Conservation (phyloP, 2,888 invertebrate species). For the Rotaria socialis region DNA sequence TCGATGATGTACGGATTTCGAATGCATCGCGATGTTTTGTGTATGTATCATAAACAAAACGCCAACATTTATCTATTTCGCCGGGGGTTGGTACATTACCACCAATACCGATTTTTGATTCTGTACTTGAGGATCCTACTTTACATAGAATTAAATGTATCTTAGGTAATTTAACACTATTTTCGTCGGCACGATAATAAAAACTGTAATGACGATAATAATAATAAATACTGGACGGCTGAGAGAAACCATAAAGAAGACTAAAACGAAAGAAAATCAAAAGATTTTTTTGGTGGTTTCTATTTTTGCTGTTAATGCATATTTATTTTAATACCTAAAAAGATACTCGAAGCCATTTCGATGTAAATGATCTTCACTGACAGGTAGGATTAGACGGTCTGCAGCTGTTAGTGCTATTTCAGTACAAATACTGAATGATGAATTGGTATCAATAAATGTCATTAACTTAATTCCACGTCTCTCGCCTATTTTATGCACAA, state of each 20-base stretch:
- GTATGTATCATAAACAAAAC: constrained; percentile 41
- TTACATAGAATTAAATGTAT: constrained; percentile 40
- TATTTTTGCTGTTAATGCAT: no score
- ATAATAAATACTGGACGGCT: constrained; percentile 43
- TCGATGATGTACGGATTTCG: neutral
- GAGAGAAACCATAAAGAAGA: constrained; percentile 41
- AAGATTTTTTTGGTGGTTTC: neutral
- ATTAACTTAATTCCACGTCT: constrained; percentile 44
- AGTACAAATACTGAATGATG: constrained; percentile 40
- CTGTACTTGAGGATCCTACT: neutral
- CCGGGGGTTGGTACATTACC: neutral
- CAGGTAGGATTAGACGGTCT: constrained; percentile 38
- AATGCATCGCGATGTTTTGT: constrained; percentile 44
- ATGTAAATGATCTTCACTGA: constrained; percentile 43
- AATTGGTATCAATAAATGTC: constrained; percentile 44
- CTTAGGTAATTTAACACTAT: constrained; percentile 40
- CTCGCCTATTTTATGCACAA: constrained; percentile 42
- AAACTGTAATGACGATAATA: constrained; percentile 45
- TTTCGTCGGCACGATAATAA: constrained; percentile 39
- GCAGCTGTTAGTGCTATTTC: constrained; percentile 45
- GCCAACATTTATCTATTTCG: constrained; percentile 41
- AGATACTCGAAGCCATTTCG: constrained; percentile 45
- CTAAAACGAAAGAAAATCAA: neutral
- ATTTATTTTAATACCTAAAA: neutral
- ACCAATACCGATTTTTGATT: neutral